Conservation (phyloP, 2,113 vertebrate species). For the Eidolon helvum region DNA sequence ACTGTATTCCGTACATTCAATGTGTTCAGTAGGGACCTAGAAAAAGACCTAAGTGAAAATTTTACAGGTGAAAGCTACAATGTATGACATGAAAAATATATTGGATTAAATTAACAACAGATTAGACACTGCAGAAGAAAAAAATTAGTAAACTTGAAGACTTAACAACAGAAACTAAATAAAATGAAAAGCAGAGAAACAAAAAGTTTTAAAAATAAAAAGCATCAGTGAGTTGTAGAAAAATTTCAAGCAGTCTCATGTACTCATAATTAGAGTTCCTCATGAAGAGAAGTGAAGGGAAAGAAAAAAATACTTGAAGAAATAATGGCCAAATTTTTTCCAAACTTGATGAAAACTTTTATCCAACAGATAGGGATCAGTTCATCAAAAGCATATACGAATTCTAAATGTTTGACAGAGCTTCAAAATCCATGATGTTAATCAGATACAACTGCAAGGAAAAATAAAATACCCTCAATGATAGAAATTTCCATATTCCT, state of each 20-base stretch:
- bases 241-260: background rate
- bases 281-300: background rate
- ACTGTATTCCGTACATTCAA: background rate
- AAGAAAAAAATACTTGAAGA: background rate
- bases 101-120: background rate
- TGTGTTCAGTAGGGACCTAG: background rate
- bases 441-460: background rate
- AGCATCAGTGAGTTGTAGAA: background rate
- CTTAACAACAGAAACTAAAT: background rate
- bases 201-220: background rate
- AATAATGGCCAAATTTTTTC: background rate
- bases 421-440: background rate
- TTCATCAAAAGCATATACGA: background rate
- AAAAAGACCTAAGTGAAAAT: background rate
- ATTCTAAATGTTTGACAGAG: background rate
- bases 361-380: background rate
- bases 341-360: background rate
- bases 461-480: background rate
- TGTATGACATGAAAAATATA: background rate
- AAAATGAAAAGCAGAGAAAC: background rate
- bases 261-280: background rate
- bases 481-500: background rate
- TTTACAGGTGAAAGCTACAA: background rate
- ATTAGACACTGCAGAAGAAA: background rate
- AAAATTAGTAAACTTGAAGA: background rate